Conservation (phyloP, 1,140 invertebrate genomes). For the Drosophila oshimai region DNA sequence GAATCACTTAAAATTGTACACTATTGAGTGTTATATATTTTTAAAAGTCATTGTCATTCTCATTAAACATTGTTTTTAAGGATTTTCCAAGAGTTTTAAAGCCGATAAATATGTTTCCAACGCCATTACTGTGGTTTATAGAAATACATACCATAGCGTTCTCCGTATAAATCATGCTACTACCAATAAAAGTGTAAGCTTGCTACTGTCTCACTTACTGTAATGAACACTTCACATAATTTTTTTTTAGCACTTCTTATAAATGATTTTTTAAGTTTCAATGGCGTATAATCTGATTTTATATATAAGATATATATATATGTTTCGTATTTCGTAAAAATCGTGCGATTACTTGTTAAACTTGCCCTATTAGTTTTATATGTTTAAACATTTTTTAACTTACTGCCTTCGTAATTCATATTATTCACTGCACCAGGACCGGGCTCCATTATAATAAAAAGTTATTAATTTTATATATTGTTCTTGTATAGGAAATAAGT, state of each 20-base stretch:
- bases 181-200: no score
- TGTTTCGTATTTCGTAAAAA: background rate
- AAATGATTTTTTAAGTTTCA: background rate
- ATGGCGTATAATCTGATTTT: background rate
- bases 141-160: no score
- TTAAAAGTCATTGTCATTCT: no score
- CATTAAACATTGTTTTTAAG: no score
- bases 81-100: no score
- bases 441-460: constrained; percentile 53
- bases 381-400: constrained; percentile 18
- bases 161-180: no score
- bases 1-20: no score
- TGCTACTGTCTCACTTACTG: no score
- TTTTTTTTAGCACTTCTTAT: background rate
- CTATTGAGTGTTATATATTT: no score
- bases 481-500: background rate
- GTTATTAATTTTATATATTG: background rate
- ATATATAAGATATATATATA: background rate
- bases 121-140: no score
- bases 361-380: background rate
- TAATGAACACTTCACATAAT: no score
- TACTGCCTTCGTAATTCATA: constrained; percentile 42
- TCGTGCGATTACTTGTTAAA: background rate
- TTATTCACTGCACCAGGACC: constrained; percentile 31
- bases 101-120: no score